Evolutionary conservation across 2,797 vertebrate species (phyloP), one percentile per base, ranked within the genome.

Genomic region (Microctenopoma steveboyesi): DNA sequence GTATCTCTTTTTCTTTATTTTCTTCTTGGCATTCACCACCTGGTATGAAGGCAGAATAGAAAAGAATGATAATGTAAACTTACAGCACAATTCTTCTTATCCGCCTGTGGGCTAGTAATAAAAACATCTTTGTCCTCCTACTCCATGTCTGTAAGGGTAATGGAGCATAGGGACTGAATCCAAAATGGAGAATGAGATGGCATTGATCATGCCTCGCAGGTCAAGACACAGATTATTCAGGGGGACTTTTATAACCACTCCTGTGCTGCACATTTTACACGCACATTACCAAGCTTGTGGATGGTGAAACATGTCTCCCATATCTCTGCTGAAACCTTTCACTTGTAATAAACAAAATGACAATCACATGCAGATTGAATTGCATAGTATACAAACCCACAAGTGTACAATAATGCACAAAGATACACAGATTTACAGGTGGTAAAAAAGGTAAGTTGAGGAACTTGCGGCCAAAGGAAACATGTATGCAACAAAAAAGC

Each of bases 21-120:
- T 98, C 95, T 98, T 98, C 91, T 96, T 96, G 18, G 96, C 94
- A 77, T 98, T 98, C 91, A 98, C 93, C 91, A 98, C 97, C 97
- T 98, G 82, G 79, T 70, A 83, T 70, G 15, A 61, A 39, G 71
- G 71, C 49, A 86, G 69, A 75, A 70, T 25, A 63, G 65, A 73
- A 78, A 68, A 5, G 46, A 51, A 72, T 59, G 58, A 79, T 74
- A 79, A 85, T 66, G 74, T 80, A 76, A 83, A 85, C 75, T 70
- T 83, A 54, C 60, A 82, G 70, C 72, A 81, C 66, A 70, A 83
- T 86, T 76, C 39, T 81, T 80, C 68, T 76, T 64, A 79, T 81
- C 68, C 69, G 35, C 70, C 86, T 82, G 49, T 51, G 54, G 85
- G 88, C 79, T 22, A 82, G 83, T 81, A 84, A 89, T 90, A 90